Base-by-base conservation (phyloP, 2,888 invertebrate species). In the Dicycla oo region DNA sequence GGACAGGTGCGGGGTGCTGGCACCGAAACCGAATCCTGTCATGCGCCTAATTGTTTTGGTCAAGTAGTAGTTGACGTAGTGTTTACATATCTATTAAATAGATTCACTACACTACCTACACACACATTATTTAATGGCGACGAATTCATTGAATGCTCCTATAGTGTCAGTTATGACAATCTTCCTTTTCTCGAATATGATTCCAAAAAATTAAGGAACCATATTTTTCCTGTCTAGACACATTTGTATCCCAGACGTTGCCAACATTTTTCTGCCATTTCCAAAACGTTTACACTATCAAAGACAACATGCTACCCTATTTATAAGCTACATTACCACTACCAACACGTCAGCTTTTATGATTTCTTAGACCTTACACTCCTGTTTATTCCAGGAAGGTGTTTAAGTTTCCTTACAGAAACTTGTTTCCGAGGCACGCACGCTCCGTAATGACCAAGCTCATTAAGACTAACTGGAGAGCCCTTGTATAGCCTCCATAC, bases 401-500 rank as follows among this genome's bases (percentile, higher is more conserved):
- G 82, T 80, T 79, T 77, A 78, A 79, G 81, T 79, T 84, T 86
- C 79, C 75, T 78, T 80, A 51, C 80, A 78, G 84, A 82, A 85
- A 87, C 82, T 87, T 85, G 84, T 85, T 89, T 87, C 87, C 87
- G 84, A 75, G 73, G 78, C 88, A 90, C 89, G 89, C 87, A 88
- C 88, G 86, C 84, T 77, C 77, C 69, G 88, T 90, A 92, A 92
- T 89, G 90, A 89, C 89, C 86, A 78, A 81, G 89, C 90, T 91
- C 91, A 92, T 92, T 92, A 91, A 88, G 86, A 86, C 86, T 87
- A 90, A 88, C 87, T 83, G 82, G 70, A 88, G 81, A 81, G 72
- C 70, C 78, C 85, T 75, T 80, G 81, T 81, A 85, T 86, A 73
- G 81, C 70, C 67, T 57, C 34, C 75, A 67, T 65, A 83, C 71